Conservation (phyloP, 2,888 invertebrate genomes). For the Meiosimyza platycephala region DNA sequence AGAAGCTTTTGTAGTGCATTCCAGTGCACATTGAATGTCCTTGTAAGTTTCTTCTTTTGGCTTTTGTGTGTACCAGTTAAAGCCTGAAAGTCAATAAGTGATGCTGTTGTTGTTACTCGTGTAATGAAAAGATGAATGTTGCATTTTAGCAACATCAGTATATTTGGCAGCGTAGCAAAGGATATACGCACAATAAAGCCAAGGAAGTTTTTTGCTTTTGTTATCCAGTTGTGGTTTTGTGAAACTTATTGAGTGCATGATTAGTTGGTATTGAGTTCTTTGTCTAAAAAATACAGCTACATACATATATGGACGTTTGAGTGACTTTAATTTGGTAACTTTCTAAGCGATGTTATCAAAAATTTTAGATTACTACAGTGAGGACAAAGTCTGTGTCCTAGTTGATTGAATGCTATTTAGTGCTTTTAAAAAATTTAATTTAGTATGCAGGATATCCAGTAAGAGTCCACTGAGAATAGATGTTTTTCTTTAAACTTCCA, state of each 20-base stretch:
- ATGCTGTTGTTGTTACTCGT: constrained; percentile 1
- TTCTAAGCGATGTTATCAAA: background rate
- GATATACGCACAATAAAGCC: background rate
- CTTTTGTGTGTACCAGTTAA: no score
- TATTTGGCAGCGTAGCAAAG: background rate
- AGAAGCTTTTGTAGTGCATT: constrained; percentile 12
- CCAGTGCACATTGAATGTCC: background rate
- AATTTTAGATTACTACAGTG: no score
- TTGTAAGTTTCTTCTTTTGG: background rate
- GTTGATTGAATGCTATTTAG: no score
- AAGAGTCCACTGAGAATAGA: no score
- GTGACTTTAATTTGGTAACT: constrained; percentile 8
- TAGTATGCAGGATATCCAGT: no score
- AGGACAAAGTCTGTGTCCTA: no score
- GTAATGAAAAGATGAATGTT: constrained; percentile 20
- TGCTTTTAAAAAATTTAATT: no score
- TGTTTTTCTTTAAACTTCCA: no score
- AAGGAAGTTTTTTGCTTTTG: background rate
- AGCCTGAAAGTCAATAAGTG: constrained; percentile 22
- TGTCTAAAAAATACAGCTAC: no score
- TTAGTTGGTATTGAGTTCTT: background rate
- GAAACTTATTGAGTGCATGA: constrained; percentile 7
- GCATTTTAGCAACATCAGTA: background rate
- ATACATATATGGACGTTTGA: background rate
- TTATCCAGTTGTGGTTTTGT: background rate